Evolutionary conservation across 2,113 vertebrate species (phyloP), one percentile per base, ranked within the genome.

Genomic region (Menura novaehollandiae): DNA sequence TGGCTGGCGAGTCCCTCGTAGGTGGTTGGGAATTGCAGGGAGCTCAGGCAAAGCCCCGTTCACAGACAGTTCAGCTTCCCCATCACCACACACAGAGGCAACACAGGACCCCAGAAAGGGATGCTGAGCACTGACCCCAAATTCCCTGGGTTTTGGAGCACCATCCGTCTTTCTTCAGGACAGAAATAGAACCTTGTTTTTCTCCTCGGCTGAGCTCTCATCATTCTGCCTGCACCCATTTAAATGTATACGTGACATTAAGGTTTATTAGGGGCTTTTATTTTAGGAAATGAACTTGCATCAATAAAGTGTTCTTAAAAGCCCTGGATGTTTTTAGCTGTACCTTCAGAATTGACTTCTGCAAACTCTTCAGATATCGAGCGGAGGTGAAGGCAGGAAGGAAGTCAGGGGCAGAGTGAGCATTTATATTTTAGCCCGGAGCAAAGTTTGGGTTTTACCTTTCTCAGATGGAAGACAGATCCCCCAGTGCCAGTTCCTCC

Each of bases 221-320:
- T 79, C 64, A 6, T 60, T 3, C 76, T 32, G 58, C 88, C 69
- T n/a, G 60, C 44, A 4, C 60, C 79, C 85, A 30, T 92, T 92
- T 81, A 77, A 86, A 71, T 90, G 85, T 35, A 35, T 72, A 37
- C 35, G 56, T 60, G 72, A 69, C 79, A 77, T 93, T 94, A 96
- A 88, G 85, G 85, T 56, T 84, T 83, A 94, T 92, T 93, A 95
- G 79, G 39, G 64, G 56, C 60, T 86, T 95, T 94, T 78, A 85
- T 96, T 95, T 93, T 92, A 86, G 76, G 93, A 93, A 93, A 74
- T 76, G 68, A 93, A 63, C 78, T 74, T 27, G 60, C 91, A 91
- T 96, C 91, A 52, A 74, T 96, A 89, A 76, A 59, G 41, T 13
- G 79, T 71, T 95, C 92, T 93, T 97, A 96, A 95, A 96, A 95